Evolutionary conservation across 1,140 invertebrate species (phyloP), one percentile per base, ranked within the genome.

Genomic region (Bombyx mandarina): DNA sequence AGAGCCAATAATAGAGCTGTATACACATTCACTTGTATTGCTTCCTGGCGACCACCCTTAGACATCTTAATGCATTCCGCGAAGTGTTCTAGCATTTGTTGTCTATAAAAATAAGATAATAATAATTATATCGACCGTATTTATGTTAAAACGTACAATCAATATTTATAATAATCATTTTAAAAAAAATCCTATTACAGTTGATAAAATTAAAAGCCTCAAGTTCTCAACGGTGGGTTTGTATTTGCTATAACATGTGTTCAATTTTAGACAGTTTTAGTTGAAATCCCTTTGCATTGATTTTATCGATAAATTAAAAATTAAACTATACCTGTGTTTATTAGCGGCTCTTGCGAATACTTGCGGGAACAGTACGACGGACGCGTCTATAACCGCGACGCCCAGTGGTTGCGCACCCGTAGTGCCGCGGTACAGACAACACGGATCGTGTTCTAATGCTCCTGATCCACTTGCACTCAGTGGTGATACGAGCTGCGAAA

Each of bases 11-110:
- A 85, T 3, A 99, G 86, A 7, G 97, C 97, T 10, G 97, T 97
- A 76, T 99, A 98, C 52, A 99, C 95, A 83, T 99, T 99, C 86
- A 98, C 95, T 79, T 99, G 97, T 18, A 99, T 94, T 2, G 97
- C 97, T 82, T 99, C 97, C 79, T 98, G 96, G 18, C 96, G 90
- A 2, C 92, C 91, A 7, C 95, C 96, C 81, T 98, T 98, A 0
- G 96, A 96, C 71, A 97, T 95, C 66, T 94, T 93, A 54, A 99
- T 96, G 76, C 97, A 98, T 73, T 99, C 98, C 45, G 92, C 91
- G 75, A 99, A 99, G 79, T 99, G 98, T 59, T 98, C 95, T 45
- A 99, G 85, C 94, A 99, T 98, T 89, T 99, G 97, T 46, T 98
- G 88, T 61, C 97, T 89, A 60, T 8, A 67, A 65, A 53, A 52